Percentiles rank a stretch among this genome's conserved stretches.
Conservation (phyloP, 2,113 vertebrate species). For the Isichthys henryi region DNA sequence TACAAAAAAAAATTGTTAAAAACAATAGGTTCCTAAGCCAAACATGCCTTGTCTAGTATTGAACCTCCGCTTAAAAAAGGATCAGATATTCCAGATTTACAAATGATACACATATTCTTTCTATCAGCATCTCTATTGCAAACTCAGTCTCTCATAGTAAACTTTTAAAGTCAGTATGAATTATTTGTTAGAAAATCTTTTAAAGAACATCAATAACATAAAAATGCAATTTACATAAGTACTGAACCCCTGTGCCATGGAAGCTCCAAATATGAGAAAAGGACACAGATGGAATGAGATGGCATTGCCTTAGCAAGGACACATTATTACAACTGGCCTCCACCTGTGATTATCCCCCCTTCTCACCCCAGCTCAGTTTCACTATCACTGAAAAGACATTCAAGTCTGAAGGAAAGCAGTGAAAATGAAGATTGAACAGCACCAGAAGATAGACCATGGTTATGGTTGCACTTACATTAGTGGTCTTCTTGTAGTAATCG, state of each 20-base stretch:
- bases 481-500: conserved; percentile 98
- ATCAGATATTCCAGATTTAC: no score
- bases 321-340: background rate
- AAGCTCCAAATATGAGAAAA: background rate
- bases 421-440: background rate
- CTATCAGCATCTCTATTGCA: no score
- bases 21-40: background rate
- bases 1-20: background rate
- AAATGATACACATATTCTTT: no score
- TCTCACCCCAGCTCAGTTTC: background rate
- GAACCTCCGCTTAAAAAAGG: no score
- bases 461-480: conserved; percentile 70
- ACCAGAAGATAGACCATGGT: background rate
- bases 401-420: background rate
- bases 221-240: background rate
- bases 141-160: no score
- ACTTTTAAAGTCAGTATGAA: background rate
- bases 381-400: background rate
- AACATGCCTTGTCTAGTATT: no score
- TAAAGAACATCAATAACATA: background rate
- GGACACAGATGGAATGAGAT: background rate
- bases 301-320: background rate
- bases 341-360: background rate
- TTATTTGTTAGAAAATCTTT: background rate
- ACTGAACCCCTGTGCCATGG: no score